A percentile compares a stretch with the other conserved stretches of the same genome.
Evolutionary conservation across 2,113 vertebrate genomes (phyloP).

Genomic region (Burhinus oedicnemus): DNA sequence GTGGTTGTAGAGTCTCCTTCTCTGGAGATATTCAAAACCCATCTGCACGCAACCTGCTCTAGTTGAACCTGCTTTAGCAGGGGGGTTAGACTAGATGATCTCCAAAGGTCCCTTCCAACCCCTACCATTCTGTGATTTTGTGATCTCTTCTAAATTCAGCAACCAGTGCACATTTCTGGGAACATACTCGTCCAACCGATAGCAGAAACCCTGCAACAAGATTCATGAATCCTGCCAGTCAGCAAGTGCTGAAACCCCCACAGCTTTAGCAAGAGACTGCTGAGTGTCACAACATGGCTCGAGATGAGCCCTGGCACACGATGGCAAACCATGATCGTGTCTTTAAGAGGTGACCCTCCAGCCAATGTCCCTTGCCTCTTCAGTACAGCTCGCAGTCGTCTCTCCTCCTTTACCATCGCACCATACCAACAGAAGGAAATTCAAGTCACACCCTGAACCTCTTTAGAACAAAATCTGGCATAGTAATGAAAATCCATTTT

Average conservation of each 20-base stretch:
- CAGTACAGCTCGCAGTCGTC: accelerated
- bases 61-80: no score
- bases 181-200: accelerated
- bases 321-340: accelerated
- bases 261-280: not conserved
- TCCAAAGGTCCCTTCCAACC: no score
- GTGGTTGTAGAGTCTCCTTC: no score
- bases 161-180: not conserved
- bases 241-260: not conserved
- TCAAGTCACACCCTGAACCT: not conserved
- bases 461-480: not conserved
- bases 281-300: not conserved
- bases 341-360: not conserved
- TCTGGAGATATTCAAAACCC: no score
- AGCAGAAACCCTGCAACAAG: not conserved
- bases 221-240: not conserved
- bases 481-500: not conserved
- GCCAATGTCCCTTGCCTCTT: not conserved
- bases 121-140: no score
- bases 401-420: not conserved
- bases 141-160: not conserved
- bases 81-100: no score
- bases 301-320: not conserved
- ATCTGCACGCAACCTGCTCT: no score
- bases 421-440: not conserved